A percentile compares a stretch with the other conserved stretches of the same genome.
Evolutionary conservation across 1,140 invertebrate species (phyloP).

Genomic region (Meloidogyne hapla): DNA sequence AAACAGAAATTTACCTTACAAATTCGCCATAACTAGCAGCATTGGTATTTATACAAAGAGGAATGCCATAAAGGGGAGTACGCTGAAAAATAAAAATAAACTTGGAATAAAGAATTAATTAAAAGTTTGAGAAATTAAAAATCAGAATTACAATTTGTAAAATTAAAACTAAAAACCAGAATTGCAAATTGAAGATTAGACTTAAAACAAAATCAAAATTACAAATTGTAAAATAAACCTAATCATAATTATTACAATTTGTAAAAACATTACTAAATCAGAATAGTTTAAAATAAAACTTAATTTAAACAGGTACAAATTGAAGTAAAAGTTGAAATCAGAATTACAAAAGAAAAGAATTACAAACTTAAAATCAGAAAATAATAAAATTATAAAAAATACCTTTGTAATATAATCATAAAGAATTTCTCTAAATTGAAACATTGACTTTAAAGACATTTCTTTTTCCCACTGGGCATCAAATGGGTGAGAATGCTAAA

Average conservation of each 20-base stretch:
- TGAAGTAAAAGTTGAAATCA: too few species aligned
- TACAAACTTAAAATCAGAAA: not conserved
- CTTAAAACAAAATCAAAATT: not conserved
- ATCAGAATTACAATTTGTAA: too few species aligned
- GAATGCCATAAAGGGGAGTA: conserved; percentile 81
- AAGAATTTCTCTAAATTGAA: conserved; percentile 14
- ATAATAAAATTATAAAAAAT: too few species aligned
- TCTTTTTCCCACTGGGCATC: conserved; percentile 63
- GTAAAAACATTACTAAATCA: too few species aligned
- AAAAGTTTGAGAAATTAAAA: not conserved
- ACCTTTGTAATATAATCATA: conserved; percentile 26
- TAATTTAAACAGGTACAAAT: too few species aligned
- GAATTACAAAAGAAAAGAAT: too few species aligned
- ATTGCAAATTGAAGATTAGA: not conserved
- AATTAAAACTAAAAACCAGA: not conserved
- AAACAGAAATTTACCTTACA: conserved; percentile 71
- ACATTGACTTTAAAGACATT: conserved; percentile 23
- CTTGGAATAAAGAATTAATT: not conserved
- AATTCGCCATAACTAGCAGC: conserved; percentile 98
- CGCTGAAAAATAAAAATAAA: conserved; percentile 69
- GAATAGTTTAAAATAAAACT: too few species aligned
- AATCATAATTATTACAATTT: too few species aligned
- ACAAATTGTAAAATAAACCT: too few species aligned
- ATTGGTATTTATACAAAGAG: conserved; percentile 97
- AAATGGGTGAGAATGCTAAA: conserved; percentile 58